phyloP scores from a whole-genome alignment of 2,888 invertebrate genomes.

The Harpalus rufipes region DNA sequence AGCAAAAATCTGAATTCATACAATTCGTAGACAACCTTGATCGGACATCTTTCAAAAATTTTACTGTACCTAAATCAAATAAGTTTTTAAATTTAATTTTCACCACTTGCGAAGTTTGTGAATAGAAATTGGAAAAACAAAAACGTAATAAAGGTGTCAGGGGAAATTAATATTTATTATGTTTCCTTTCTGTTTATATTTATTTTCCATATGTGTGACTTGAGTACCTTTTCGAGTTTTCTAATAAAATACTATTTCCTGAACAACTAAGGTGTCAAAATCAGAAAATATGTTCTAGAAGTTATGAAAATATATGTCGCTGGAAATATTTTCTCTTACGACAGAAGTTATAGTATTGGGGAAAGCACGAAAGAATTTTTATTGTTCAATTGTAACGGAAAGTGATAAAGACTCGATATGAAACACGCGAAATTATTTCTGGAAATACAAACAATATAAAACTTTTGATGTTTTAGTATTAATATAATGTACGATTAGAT shows the following conservation, averaged over 20 bases:
- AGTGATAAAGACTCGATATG: not conserved
- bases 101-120: not conserved
- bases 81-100: not conserved
- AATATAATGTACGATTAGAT: too few relatives aligned
- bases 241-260: conserved; percentile 14
- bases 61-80: too few relatives aligned
- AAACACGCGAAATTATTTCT: not conserved
- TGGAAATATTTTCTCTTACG: not conserved
- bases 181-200: conserved; percentile 1
- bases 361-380: not conserved
- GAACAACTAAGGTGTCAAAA: conserved; percentile 19
- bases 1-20: too few relatives aligned
- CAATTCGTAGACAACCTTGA: too few relatives aligned
- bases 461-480: too few relatives aligned
- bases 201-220: conserved; percentile 1
- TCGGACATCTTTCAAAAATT: too few relatives aligned
- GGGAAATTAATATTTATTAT: conserved; percentile 18
- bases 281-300: not conserved
- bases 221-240: conserved; percentile 22
- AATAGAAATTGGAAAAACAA: not conserved
- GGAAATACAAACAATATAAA: too few relatives aligned
- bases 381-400: not conserved
- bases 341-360: not conserved
- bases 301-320: conserved; percentile 10
- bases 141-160: not conserved